A percentile compares a stretch with the other conserved stretches of the same genome.
Conservation (phyloP, 2,888 invertebrate species). For the Crocallis elinguaria region DNA sequence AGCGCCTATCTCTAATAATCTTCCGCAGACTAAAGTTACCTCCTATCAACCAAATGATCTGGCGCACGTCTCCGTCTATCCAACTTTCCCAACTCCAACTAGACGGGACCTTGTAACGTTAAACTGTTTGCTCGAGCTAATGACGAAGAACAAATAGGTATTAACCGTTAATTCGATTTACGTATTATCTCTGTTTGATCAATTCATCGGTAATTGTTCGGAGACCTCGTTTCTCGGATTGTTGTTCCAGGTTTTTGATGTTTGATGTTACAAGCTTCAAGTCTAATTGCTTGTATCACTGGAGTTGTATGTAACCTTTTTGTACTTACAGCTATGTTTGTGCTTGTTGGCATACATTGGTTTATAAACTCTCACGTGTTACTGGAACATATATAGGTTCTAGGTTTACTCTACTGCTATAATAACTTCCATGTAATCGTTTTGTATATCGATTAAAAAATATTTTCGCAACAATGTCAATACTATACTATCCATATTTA, state of each 20-base stretch:
- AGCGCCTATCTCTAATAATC: neutral
- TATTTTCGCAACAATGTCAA: too few species aligned
- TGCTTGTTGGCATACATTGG: too few species aligned
- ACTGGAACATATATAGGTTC: too few species aligned
- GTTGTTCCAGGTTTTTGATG: constrained; percentile 5
- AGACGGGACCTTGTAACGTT: constrained; percentile 35
- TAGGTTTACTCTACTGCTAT: too few species aligned
- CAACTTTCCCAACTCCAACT: constrained; percentile 27
- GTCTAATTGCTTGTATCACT: too few species aligned
- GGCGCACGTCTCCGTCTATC: constrained; percentile 27
- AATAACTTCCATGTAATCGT: too few species aligned
- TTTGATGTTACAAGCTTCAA: neutral
- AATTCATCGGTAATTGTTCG: constrained; percentile 35
- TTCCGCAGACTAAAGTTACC: neutral
- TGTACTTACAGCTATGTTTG: too few species aligned
- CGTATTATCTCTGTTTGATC: constrained; percentile 38
- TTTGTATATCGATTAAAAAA: too few species aligned
- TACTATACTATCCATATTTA: too few species aligned
- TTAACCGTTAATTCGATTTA: constrained; percentile 34
- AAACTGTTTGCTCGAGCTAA: constrained; percentile 38
- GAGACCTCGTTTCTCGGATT: constrained; percentile 8
- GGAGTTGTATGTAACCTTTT: too few species aligned
- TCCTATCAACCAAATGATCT: constrained; percentile 25
- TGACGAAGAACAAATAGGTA: constrained; percentile 27
- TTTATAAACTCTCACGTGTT: too few species aligned